These are phyloP conservation scores for Drosophila leontia DNA, from an alignment of 1,140 invertebrate species.

Conservation along the genomic window DNA sequence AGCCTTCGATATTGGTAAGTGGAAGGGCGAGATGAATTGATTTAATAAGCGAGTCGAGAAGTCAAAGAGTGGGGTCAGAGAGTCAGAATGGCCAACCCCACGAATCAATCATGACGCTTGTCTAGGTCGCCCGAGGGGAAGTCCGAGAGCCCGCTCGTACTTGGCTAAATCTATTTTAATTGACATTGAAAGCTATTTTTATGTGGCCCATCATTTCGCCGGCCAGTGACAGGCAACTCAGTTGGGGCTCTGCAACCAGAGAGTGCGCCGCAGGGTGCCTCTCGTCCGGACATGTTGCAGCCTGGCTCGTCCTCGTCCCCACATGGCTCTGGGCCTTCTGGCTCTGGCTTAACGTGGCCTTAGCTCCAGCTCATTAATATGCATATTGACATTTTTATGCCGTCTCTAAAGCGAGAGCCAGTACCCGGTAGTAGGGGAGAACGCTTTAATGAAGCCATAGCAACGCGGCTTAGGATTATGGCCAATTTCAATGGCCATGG, in stretches of 20 bases:
- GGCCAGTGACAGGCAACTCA: conserved; percentile 53
- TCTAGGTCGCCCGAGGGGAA: background rate
- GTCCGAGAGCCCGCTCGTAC: background rate
- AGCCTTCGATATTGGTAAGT: conserved; percentile 83
- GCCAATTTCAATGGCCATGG: conserved; percentile 65
- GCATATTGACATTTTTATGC: conserved; percentile 76
- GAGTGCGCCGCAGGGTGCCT: conserved; percentile 41
- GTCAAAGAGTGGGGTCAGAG: conserved; percentile 12
- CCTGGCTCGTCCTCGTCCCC: conserved; percentile 3
- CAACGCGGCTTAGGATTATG: conserved; percentile 62
- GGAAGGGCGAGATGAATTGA: conserved; percentile 5
- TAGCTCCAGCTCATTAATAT: conserved; percentile 68
- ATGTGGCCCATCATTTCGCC: conserved; percentile 63
- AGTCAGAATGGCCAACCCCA: background rate
- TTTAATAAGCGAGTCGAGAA: conserved; percentile 25
- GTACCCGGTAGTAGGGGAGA: conserved; percentile 23
- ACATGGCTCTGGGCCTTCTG: conserved; percentile 4
- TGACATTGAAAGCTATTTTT: conserved; percentile 75
- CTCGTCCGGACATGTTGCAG: conserved; percentile 23
- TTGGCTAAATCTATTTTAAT: conserved; percentile 67
- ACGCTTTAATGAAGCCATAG: conserved; percentile 75
- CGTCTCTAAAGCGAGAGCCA: conserved; percentile 46
- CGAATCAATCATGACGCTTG: conserved; percentile 44
- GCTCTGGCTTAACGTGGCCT: conserved; percentile 9
- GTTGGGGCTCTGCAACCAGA: conserved; percentile 37